Conservation (phyloP, 2,113 vertebrate species). For the Xiphophorus couchianus region DNA sequence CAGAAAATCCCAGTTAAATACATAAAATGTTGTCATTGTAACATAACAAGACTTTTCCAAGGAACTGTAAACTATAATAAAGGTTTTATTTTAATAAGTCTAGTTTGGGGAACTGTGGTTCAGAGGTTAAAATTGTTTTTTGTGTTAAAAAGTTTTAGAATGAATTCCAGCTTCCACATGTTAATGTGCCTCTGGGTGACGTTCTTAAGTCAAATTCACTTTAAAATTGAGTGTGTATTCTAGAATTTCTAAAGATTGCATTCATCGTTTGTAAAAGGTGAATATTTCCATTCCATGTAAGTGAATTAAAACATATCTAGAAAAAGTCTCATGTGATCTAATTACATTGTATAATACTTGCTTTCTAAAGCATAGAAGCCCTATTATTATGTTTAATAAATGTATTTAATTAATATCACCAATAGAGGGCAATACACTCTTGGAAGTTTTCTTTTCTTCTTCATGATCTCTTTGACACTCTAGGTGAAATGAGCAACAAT, state of each 20-base stretch:
- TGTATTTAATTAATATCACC: constrained; percentile 32
- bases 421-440: constrained; percentile 56
- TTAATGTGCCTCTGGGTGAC: too few species aligned
- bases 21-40: not conserved
- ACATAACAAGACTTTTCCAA: too few species aligned
- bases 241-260: too few species aligned
- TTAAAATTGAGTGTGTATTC: too few species aligned
- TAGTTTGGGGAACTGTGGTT: not conserved
- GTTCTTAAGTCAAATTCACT: too few species aligned
- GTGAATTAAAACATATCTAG: not conserved
- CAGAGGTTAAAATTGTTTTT: not conserved
- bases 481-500: not conserved
- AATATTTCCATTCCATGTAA: not conserved
- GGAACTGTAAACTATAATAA: too few species aligned
- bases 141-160: not conserved
- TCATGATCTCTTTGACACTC: not conserved
- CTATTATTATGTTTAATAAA: not conserved
- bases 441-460: not conserved
- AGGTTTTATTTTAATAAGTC: not conserved
- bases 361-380: too few species aligned
- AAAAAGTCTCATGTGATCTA: not conserved
- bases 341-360: not conserved
- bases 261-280: too few species aligned
- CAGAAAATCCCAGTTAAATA: not conserved
- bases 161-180: not conserved